Base-by-base conservation (phyloP, 2,888 invertebrate species). In the Napeogenes sylphis region DNA sequence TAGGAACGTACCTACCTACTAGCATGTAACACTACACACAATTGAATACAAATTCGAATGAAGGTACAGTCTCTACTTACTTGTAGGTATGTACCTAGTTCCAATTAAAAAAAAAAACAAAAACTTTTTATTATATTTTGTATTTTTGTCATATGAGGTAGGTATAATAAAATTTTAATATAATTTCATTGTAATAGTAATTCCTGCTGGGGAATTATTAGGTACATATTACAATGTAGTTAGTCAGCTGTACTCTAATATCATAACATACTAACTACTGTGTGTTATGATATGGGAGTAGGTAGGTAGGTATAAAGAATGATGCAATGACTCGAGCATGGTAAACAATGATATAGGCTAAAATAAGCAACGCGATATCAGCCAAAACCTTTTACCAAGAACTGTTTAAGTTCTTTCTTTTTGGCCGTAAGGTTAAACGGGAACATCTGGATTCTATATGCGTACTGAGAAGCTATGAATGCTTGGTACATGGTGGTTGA, bases 391-490 rank as follows among this genome's bases (percentile, higher is more conserved):
- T 13, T 62, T 38, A 32, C 21, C 55, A 45, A 55, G 46, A 61
- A 45, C 38, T 53, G 30, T 55, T 45, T 64, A 32, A 58, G 38
- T 54, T 62, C 54, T 38, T 58, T 56, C 30, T 46, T 58, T 65
- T 55, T 60, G 55, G 46, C 58, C 63, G 58, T 65, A 59, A 59
- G 67, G 58, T 62, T 65, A 64, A 59, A 62, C 61, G 58, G 59
- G 65, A 70, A 69, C 70, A 68, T 70, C 70, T 70, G 70, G 66
- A 63, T 62, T 68, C 62, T 69, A 61, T 68, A 60, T 64, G 63
- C 62, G 63, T 64, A 67, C 58, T 59, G 55, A 61, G 65, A 66
- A 66, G 55, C 64, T 58, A 62, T 61, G 68, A 65, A 71, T 67
- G 61, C 58, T 61, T 60, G 60, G 56, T 65, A 62, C 61, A 66